phyloP scores from a whole-genome alignment of 2,888 invertebrate genomes.

The Dascillus cervinus region DNA sequence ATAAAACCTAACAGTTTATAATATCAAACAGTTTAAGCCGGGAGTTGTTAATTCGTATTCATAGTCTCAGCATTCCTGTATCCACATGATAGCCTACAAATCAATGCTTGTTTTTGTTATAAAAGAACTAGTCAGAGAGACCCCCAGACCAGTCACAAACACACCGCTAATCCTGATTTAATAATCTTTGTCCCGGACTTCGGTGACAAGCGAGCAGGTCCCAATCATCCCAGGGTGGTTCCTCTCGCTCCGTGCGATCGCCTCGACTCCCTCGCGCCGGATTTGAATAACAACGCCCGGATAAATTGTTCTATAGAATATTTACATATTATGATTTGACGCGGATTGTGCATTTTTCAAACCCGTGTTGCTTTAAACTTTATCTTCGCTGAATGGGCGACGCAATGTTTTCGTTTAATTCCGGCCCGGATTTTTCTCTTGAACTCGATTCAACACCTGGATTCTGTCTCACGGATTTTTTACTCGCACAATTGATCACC shows the following conservation, averaged over 20 bases:
- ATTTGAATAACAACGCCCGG: constrained; percentile 34
- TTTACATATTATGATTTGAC: constrained; percentile 34
- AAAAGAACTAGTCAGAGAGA: constrained; percentile 17
- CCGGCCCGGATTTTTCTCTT: too few species aligned
- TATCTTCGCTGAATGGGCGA: too few species aligned
- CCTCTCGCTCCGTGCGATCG: constrained; percentile 43
- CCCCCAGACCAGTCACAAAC: constrained; percentile 34
- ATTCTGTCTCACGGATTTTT: too few species aligned
- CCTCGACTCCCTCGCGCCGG: constrained; percentile 30
- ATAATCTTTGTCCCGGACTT: constrained; percentile 38
- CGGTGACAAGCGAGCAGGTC: constrained; percentile 40
- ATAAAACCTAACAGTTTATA: constrained; percentile 23
- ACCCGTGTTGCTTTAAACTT: too few species aligned
- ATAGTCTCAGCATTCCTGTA: constrained; percentile 26
- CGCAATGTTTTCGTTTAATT: too few species aligned
- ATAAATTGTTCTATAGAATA: constrained; percentile 36
- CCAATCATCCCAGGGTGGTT: constrained; percentile 54
- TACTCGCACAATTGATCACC: constrained; percentile 28
- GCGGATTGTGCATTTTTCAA: constrained; percentile 26
- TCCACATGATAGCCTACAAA: constrained; percentile 34
- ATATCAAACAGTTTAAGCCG: constrained; percentile 19
- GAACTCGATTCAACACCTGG: too few species aligned
- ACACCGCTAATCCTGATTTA: constrained; percentile 44
- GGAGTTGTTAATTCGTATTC: constrained; percentile 24
- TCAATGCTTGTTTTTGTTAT: constrained; percentile 37